phyloP scores from a whole-genome alignment of 2,888 invertebrate genomes.

The Yponomeuta malinellus region DNA sequence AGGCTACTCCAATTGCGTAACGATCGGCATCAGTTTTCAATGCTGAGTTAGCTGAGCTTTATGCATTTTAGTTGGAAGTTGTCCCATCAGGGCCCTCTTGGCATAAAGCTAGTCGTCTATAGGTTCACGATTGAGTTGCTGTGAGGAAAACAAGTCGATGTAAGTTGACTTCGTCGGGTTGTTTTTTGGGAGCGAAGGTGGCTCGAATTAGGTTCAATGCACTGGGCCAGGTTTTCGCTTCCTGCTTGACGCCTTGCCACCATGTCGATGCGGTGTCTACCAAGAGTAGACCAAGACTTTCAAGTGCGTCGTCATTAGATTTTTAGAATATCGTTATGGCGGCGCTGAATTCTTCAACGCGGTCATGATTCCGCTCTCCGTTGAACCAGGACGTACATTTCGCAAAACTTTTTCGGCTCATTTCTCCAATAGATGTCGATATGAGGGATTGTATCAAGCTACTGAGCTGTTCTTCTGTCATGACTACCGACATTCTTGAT shows the following conservation, averaged over 20 bases:
- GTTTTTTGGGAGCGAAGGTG: neutral
- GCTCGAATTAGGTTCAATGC: constrained; percentile 5
- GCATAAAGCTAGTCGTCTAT: no score
- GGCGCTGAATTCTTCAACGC: constrained; percentile 2
- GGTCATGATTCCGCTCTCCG: constrained; percentile 1
- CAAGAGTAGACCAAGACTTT: neutral
- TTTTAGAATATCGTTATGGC: neutral
- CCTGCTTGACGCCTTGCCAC: constrained; percentile 4
- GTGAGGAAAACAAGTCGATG: no score
- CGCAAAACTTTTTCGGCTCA: constrained; percentile 1
- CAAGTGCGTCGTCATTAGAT: neutral
- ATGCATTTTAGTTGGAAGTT: no score
- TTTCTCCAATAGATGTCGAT: neutral
- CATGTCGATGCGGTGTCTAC: neutral
- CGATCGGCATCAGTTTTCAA: no score
- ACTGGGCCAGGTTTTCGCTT: neutral
- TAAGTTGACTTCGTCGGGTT: no score
- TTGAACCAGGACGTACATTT: neutral
- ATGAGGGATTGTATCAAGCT: neutral
- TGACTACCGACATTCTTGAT: neutral
- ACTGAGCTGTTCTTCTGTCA: constrained; percentile 4
- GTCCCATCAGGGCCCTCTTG: no score
- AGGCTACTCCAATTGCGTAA: no score
- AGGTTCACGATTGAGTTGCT: no score
- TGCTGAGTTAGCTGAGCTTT: no score